Evolutionary conservation across 2,797 vertebrate species (phyloP).

Genomic region (Enteromius viviparus): DNA sequence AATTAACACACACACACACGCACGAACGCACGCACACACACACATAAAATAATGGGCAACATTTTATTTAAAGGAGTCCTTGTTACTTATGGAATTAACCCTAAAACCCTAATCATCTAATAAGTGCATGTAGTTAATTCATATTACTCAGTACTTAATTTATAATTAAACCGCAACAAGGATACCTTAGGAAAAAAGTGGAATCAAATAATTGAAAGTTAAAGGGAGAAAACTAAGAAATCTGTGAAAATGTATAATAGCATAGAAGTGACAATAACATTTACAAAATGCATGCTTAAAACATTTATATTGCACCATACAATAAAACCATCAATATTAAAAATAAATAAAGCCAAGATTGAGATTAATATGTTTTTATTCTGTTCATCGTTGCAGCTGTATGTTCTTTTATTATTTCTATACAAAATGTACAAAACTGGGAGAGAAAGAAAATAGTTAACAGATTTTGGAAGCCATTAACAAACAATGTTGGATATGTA

Average conservation of each 20-base stretch:
- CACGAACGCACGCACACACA: no score
- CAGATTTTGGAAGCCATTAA: neutral
- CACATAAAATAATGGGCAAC: no score
- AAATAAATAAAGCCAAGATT: neutral
- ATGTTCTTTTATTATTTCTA: slow-evolving; percentile 15
- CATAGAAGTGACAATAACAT: neutral
- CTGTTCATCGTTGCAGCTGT: slow-evolving; percentile 7
- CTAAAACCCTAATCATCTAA: neutral
- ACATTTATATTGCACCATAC: neutral
- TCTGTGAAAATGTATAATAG: neutral
- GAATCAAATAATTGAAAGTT: neutral
- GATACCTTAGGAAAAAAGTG: neutral
- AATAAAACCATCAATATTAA: neutral
- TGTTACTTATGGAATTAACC: neutral
- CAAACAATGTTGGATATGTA: neutral
- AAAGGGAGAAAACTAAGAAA: neutral
- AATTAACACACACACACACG: neutral
- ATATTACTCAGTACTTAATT: no score
- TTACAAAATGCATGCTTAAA: neutral
- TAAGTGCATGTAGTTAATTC: no score
- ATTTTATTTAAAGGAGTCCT: no score
- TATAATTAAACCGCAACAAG: neutral
- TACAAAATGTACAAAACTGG: slow-evolving; percentile 46
- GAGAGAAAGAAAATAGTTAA: slow-evolving; percentile 2
- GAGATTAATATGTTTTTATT: slow-evolving; percentile 20